Conservation (phyloP, 2,113 vertebrate species). For the Bubo bubo region DNA sequence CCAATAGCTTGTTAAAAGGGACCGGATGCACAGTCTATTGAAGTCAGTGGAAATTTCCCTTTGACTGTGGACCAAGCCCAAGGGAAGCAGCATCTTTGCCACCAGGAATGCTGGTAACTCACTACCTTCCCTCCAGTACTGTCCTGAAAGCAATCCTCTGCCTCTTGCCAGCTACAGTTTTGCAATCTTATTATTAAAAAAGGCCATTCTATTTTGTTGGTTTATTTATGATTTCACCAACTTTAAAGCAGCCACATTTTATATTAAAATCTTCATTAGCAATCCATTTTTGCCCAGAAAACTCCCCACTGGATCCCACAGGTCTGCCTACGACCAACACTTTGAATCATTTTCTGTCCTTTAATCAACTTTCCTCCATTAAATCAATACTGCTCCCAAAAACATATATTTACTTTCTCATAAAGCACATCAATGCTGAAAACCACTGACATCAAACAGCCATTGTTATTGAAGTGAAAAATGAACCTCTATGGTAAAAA, state of each 20-base stretch:
- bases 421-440: background rate
- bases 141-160: background rate
- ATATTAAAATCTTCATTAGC: background rate
- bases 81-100: background rate
- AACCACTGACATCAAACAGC: background rate
- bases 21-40: background rate
- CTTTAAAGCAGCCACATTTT: background rate
- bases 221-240: background rate
- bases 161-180: background rate
- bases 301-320: background rate
- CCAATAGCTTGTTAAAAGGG: background rate
- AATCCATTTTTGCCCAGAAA: background rate
- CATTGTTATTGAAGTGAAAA: background rate
- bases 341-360: background rate
- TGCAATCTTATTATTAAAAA: background rate
- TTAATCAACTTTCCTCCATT: background rate
- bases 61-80: background rate
- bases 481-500: background rate
- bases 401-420: background rate
- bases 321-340: background rate
- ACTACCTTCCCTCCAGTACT: background rate
- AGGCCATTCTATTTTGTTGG: background rate
- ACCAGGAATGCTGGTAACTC: background rate
- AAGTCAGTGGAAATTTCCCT: slow-evolving; percentile 25
- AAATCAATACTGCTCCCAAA: background rate